Percentiles rank a stretch among this genome's conserved stretches.
These are phyloP conservation scores for Dicerorhinus sumatrensis DNA, from an alignment of 2,113 vertebrate genomes.

Conservation along the genomic window DNA sequence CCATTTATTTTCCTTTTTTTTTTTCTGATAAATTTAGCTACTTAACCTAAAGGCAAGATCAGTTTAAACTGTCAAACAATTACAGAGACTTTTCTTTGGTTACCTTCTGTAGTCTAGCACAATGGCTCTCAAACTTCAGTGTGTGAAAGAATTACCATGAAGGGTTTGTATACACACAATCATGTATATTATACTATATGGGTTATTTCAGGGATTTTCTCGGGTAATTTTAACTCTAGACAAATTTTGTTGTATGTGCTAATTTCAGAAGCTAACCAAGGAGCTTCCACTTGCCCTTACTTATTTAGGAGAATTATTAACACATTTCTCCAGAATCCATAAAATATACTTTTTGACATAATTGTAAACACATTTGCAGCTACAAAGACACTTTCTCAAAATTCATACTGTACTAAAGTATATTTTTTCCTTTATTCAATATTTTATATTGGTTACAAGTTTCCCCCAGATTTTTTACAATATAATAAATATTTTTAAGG, in stretches of 20 bases:
- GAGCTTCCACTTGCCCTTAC: neutral
- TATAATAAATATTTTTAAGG: neutral
- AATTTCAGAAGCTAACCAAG: constrained; percentile 43
- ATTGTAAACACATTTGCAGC: neutral
- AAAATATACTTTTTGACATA: constrained; percentile 50
- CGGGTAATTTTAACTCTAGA: constrained; percentile 18
- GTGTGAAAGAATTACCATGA: neutral
- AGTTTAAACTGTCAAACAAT: neutral
- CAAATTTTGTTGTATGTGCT: neutral
- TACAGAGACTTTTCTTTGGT: neutral
- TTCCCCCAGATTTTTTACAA: constrained; percentile 4
- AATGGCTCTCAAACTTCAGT: neutral
- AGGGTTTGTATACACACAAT: neutral
- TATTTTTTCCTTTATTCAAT: constrained; percentile 19
- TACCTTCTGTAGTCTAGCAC: neutral
- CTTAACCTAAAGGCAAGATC: neutral
- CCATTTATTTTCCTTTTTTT: neutral
- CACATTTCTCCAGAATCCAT: constrained; percentile 1
- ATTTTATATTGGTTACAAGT: neutral
- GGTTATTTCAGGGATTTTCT: constrained; percentile 7
- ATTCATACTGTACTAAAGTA: neutral
- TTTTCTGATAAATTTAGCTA: neutral
- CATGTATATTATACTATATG: neutral
- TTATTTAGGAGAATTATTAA: constrained; percentile 56
- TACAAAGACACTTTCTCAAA: constrained; percentile 52